Conservation (phyloP, 2,113 vertebrate species). For the Acanthisitta chloris region DNA sequence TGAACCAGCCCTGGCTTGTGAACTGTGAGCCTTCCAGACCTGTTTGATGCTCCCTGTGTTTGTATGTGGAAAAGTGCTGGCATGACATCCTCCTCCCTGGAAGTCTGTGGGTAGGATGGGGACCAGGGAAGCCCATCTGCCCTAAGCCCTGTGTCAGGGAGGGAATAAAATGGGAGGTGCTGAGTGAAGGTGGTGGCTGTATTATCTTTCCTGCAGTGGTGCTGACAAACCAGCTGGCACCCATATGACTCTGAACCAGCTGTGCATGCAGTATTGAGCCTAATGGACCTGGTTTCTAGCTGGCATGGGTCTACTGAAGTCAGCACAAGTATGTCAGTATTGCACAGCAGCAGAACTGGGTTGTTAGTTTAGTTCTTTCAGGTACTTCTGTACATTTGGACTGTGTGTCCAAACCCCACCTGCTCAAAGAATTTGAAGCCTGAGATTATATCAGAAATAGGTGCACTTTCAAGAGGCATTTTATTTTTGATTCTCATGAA, state of each 20-base stretch:
- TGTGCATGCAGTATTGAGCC: neutral
- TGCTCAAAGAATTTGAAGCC: neutral
- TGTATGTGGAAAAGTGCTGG: rapidly evolving
- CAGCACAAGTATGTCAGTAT: neutral
- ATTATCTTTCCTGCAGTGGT: neutral
- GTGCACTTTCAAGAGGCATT: neutral
- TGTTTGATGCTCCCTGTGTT: neutral
- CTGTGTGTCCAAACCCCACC: neutral
- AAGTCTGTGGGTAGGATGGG: neutral
- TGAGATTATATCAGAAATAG: neutral
- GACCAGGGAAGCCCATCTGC: neutral
- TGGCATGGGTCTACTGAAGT: neutral
- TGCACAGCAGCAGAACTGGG: neutral
- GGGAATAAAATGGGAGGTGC: neutral
- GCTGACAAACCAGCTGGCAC: neutral
- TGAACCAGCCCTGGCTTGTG: neutral
- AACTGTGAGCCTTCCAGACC: neutral
- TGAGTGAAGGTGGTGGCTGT: neutral
- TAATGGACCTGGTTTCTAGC: neutral
- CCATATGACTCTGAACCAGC: neutral
- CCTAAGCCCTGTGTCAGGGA: neutral
- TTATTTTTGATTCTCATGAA: neutral
- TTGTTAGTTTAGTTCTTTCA: neutral
- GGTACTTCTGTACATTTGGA: neutral
- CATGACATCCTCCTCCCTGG: neutral